Percentiles rank a stretch among this genome's conserved stretches.
phyloP scores from a whole-genome alignment of 1,140 invertebrate species.

The Phymastichus coffea region DNA sequence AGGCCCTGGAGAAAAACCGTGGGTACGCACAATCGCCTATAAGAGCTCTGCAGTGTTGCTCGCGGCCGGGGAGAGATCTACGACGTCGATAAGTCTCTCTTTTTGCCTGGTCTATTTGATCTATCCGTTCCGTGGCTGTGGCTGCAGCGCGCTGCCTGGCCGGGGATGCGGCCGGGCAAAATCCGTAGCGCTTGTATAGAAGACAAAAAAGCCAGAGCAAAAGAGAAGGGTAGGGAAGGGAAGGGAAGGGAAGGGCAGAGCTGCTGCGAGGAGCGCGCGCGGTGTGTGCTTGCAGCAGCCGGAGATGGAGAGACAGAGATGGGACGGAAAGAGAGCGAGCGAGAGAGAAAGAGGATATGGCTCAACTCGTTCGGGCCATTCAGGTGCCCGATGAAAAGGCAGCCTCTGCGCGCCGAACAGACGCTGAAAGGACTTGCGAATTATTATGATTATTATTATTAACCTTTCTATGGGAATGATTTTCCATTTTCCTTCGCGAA shows the following conservation, averaged over 20 bases:
- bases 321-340: not conserved
- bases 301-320: not conserved
- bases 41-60: no score
- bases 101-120: conserved; percentile 1
- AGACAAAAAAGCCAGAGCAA: not conserved
- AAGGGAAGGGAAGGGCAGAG: conserved; percentile 19
- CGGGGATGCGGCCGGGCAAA: no score
- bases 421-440: conserved; percentile 51
- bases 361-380: conserved; percentile 53
- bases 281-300: no score
- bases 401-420: conserved; percentile 37
- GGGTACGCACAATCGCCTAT: not conserved
- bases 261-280: not conserved
- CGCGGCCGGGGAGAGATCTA: not conserved
- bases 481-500: conserved; percentile 41
- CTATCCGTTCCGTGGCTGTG: no score
- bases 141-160: no score
- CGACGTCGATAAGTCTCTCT: not conserved
- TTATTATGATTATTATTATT: conserved; percentile 56
- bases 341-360: conserved; percentile 45
- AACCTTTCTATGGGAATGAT: conserved; percentile 52
- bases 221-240: not conserved
- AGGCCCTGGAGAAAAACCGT: no score
- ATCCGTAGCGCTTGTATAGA: no score
- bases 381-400: conserved; percentile 49